phyloP scores from a whole-genome alignment of 2,113 vertebrate species.

The Spermophilus dauricus region DNA sequence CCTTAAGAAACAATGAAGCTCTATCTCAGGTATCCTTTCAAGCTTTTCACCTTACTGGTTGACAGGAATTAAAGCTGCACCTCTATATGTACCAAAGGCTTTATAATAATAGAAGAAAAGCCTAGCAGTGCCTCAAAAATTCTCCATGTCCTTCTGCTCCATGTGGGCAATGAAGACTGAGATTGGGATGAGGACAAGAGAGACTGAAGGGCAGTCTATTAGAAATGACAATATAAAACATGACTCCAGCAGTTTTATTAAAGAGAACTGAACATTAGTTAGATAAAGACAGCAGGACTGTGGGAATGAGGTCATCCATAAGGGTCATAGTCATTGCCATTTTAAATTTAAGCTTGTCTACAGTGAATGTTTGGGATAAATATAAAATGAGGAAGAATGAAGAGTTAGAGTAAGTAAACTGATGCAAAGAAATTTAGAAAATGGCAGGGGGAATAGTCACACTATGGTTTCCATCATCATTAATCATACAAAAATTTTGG shows the following conservation, averaged over 20 bases:
- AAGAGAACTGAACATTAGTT: not conserved
- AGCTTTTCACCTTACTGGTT: not conserved
- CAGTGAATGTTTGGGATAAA: not conserved
- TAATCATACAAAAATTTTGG: too few relatives aligned
- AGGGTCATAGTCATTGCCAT: not conserved
- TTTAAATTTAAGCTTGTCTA: not conserved
- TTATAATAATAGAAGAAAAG: not conserved
- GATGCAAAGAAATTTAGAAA: not conserved
- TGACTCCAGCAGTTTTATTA: not conserved
- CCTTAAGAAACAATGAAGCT: slow-evolving; percentile 34
- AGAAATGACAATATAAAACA: not conserved
- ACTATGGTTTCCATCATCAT: too few relatives aligned
- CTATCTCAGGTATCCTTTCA: slow-evolving; percentile 47
- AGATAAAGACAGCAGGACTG: not conserved
- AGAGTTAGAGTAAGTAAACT: not conserved
- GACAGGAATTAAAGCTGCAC: slow-evolving; percentile 16
- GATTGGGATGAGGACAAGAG: not conserved
- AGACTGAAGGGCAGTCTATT: too few relatives aligned
- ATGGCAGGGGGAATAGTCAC: too few relatives aligned
- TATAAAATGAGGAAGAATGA: not conserved
- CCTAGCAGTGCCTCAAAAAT: not conserved
- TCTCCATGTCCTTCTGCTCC: not conserved
- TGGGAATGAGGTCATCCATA: not conserved
- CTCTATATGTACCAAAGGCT: not conserved
- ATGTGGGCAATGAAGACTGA: not conserved